Evolutionary conservation across 2,113 vertebrate genomes (phyloP), one percentile per base, ranked within the genome.

Genomic region (Opisthocomus hoazin): DNA sequence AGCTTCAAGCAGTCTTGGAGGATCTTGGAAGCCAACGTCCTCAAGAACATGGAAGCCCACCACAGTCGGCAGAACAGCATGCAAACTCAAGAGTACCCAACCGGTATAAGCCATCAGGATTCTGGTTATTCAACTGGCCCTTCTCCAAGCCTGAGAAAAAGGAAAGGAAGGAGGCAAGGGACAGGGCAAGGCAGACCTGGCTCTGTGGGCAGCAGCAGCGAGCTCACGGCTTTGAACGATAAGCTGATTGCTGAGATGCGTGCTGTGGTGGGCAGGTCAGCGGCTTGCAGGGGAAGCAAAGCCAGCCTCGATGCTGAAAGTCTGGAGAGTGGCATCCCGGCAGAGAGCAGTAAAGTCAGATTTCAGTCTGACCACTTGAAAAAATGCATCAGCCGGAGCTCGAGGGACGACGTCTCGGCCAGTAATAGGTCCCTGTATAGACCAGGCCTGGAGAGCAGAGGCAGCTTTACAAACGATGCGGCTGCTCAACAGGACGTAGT

Each of bases 111-210:
- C 98, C 99, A 99, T 90, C 99, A 99, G 90, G 99, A 99, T 96
- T 99, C 99, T 32, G 99, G 99, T 68, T 99, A 99, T 97, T 99
- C 99, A 0, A 99, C 99, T 3, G 99, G 98, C 3, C 99, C 99
- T 63, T 99, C 99, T n/a, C 99, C 99, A n/a, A 99, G 99, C 87
- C 91, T 99, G 91, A 97, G 98, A 63, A 98, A 98, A 89, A 98
- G 98, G 96, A 99, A 98, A 96, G 98, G 99, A 69, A 98, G 98
- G 92, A 98, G 98, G 60, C 98, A 73, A 68, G 91, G 94, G 34
- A 39, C 91, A 58, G 97, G 50, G 65, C 98, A 98, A 37, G 98
- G 97, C 48, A 97, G 99, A 92, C 98, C 98, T 2, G 98, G 98
- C 15, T 99, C 99, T 8, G 97, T 99, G 60, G 98, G 99, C 82